phyloP scores from a whole-genome alignment of 1,140 invertebrate species.

The Drosophila pallidifrons region DNA sequence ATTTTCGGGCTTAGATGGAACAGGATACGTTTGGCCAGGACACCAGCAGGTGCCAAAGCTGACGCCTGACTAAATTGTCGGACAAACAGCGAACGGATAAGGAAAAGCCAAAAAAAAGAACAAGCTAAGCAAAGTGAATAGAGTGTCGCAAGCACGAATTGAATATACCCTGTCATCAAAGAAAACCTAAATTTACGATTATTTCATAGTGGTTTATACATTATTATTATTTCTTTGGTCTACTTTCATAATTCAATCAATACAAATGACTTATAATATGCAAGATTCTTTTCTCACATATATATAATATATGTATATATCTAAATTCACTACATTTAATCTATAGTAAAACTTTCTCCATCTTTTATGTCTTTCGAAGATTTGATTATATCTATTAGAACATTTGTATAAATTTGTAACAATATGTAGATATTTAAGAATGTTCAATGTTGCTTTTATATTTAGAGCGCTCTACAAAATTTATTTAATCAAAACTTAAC shows the following conservation, averaged over 20 bases:
- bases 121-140: neutral
- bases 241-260: neutral
- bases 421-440: no score
- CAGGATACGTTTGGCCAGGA: slow-evolving; percentile 52
- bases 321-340: no score
- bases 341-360: no score
- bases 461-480: no score
- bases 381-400: no score
- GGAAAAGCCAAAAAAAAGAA: slow-evolving; percentile 31
- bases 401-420: no score
- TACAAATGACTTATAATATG: no score
- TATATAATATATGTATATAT: no score
- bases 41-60: slow-evolving; percentile 74
- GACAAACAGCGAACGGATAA: slow-evolving; percentile 52
- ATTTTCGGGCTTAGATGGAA: slow-evolving; percentile 63
- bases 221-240: neutral
- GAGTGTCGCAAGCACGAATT: neutral
- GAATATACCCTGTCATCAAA: neutral
- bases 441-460: no score
- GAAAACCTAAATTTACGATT: neutral
- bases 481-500: no score
- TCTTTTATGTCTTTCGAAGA: no score
- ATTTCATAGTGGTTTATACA: neutral
- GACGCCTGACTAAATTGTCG: slow-evolving; percentile 75
- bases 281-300: no score